Evolutionary conservation across 2,797 vertebrate genomes (phyloP).

Genomic region (Helostoma temminkii): DNA sequence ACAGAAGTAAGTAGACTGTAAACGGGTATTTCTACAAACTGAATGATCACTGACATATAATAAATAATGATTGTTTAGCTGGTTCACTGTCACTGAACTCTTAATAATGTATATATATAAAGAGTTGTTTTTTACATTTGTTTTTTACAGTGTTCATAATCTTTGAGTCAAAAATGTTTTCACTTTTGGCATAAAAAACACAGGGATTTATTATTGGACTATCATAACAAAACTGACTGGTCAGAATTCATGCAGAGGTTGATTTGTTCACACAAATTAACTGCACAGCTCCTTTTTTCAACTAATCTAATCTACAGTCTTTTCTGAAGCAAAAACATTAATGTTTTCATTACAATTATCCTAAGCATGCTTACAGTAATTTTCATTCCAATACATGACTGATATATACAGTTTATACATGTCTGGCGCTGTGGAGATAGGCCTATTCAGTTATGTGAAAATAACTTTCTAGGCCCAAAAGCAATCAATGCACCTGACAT

Average conservation of each 20-base stretch:
- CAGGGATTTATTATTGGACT: too few relatives aligned
- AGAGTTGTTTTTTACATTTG: too few relatives aligned
- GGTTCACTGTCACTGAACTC: background rate
- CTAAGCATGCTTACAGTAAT: background rate
- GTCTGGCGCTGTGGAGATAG: background rate
- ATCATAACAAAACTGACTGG: too few relatives aligned
- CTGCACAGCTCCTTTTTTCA: background rate
- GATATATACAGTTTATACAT: too few relatives aligned
- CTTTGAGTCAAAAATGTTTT: background rate
- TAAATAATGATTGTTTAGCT: background rate
- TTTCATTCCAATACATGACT: conserved; percentile 5
- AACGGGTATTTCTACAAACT: conserved; percentile 14
- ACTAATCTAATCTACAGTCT: background rate
- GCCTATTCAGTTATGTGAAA: too few relatives aligned
- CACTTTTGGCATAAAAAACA: background rate
- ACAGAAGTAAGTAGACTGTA: background rate
- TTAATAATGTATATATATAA: background rate
- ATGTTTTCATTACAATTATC: background rate
- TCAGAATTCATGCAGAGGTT: background rate
- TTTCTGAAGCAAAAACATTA: background rate
- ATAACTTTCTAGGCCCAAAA: background rate
- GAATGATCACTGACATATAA: background rate
- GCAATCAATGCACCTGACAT: background rate
- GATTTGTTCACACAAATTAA: background rate
- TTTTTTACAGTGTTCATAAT: background rate